Evolutionary conservation across 2,113 vertebrate species (phyloP), one percentile per base, ranked within the genome.

Genomic region (Podarcis muralis): DNA sequence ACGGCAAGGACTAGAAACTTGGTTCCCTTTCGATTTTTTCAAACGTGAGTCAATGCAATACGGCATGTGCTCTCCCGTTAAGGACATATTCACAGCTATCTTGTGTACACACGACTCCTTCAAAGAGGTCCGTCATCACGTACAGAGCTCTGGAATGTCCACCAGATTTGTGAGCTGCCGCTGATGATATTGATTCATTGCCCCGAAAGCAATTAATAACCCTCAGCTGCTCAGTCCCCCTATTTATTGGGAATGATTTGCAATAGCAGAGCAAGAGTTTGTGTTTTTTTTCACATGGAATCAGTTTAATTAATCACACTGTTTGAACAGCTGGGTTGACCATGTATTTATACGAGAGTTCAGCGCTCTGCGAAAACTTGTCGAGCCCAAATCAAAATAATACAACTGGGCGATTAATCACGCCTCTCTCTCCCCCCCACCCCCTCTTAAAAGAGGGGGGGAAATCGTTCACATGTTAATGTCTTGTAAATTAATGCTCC

Each of bases 231-330:
- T 94, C 90, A 88, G 93, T 94, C 13, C 95, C 96, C 95, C 95
- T 95, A 96, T 94, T 94, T 95, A 96, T 95, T 91, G 95, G 94
- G 95, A 94, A 93, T 96, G 92, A 95, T 96, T 96, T 96, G 95
- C 95, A 96, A 95, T 96, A 95, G 91, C 96, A 97, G 96, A 97
- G 95, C 40, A 90, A 95, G 97, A 96, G 94, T 87, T 86, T 95
- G 97, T 96, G 98, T 98, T 98, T 97, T 98, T 98, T 98, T 98
- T 98, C 98, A 98, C 98, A 97, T 97, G 98, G 98, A 98, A 98
- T 98, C 98, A 97, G 98, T 98, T 98, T 98, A 98, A 99, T 99
- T 99, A 99, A 99, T 99, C 98, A 98, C 96, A 94, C 93, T 99
- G 98, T 99, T 99, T 99, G 97, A 99, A 99, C 98, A 99, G 98